These are phyloP conservation scores for Drosophila antonietae DNA, from an alignment of 2,888 invertebrate genomes.

Conservation along the genomic window DNA sequence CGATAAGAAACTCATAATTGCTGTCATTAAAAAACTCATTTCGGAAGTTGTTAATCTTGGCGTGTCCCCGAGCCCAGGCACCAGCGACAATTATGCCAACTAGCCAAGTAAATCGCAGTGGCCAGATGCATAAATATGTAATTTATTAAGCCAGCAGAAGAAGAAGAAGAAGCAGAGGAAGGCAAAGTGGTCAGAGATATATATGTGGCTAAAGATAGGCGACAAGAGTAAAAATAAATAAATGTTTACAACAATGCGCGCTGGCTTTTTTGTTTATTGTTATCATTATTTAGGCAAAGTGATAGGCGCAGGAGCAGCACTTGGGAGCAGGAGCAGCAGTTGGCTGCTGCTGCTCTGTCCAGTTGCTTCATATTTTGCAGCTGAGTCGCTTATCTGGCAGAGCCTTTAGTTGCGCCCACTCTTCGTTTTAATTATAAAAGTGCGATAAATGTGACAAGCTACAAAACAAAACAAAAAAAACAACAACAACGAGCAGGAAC, in stretches of 20 bases:
- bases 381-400: slow-evolving; percentile 50
- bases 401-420: slow-evolving; percentile 33
- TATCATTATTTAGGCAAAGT: slow-evolving; percentile 78
- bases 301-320: slow-evolving; percentile 48
- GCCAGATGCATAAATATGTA: slow-evolving; percentile 76
- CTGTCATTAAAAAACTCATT: slow-evolving; percentile 80
- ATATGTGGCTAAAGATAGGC: background rate
- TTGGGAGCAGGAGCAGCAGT: too few species aligned
- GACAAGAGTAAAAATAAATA: slow-evolving; percentile 31
- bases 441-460: slow-evolving; percentile 76
- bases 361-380: slow-evolving; percentile 44
- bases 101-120: slow-evolving; percentile 52
- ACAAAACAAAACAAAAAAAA: slow-evolving; percentile 17
- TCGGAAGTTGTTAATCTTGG: slow-evolving; percentile 81
- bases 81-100: slow-evolving; percentile 71
- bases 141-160: slow-evolving; percentile 67
- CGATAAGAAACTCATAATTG: slow-evolving; percentile 82
- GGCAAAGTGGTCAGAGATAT: slow-evolving; percentile 12
- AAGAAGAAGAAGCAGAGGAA: slow-evolving; percentile 7
- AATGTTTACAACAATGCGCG: slow-evolving; percentile 66
- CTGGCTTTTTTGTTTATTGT: slow-evolving; percentile 74
- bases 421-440: slow-evolving; percentile 74
- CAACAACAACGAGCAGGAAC: background rate
- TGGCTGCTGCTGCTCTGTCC: background rate
- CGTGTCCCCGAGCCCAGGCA: background rate